Conservation (phyloP, 2,113 vertebrate species). For the Myotis brandtii region DNA sequence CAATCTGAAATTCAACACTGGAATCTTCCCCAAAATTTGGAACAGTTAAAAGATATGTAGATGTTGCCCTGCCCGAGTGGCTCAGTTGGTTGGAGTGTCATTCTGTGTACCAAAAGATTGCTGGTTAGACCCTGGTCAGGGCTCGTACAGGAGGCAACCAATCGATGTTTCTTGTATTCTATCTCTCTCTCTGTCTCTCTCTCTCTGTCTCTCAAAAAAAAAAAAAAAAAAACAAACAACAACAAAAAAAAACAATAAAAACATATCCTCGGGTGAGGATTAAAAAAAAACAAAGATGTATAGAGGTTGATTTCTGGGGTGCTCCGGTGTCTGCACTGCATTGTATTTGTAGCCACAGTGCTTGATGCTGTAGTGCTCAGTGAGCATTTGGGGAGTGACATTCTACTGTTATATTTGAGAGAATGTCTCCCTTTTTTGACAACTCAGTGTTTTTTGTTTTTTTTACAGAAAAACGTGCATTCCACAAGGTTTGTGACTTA, state of each 20-base stretch:
- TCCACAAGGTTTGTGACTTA: slow-evolving; percentile 98
- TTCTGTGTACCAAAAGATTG: neutral
- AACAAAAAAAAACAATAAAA: too few species aligned
- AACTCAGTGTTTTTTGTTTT: neutral
- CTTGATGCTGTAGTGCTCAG: neutral
- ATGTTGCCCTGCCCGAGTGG: neutral
- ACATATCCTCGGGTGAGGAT: too few species aligned
- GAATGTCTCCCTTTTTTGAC: neutral
- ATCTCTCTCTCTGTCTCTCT: too few species aligned
- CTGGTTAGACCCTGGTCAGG: neutral
- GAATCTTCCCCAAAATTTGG: neutral
- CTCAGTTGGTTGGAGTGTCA: neutral
- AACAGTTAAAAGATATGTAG: neutral
- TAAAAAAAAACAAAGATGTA: neutral
- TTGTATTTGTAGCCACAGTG: neutral
- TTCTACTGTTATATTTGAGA: neutral
- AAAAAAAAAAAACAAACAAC: too few species aligned
- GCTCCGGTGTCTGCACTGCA: neutral
- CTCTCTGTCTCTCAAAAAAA: too few species aligned
- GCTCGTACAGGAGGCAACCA: neutral
- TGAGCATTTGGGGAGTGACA: neutral
- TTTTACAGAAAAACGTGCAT: slow-evolving; percentile 98
- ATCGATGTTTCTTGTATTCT: neutral
- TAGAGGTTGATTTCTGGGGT: neutral
- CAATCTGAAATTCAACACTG: neutral